These are phyloP conservation scores for Macropus fuliginosus DNA, from an alignment of 2,797 vertebrate species.

Conservation along the genomic window DNA sequence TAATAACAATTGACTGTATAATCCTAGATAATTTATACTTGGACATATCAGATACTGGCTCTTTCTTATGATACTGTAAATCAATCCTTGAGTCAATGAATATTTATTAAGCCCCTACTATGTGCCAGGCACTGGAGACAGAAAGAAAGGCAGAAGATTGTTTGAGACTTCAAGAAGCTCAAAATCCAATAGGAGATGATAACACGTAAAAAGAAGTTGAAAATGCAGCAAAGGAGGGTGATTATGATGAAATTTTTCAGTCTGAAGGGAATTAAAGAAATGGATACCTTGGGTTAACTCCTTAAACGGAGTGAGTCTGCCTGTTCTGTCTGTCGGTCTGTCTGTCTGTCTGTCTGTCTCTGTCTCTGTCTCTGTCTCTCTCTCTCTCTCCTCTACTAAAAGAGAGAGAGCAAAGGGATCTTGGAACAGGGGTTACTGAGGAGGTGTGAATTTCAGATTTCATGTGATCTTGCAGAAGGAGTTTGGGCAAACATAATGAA, in stretches of 20 bases:
- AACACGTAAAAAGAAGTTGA: neutral
- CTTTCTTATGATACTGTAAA: neutral
- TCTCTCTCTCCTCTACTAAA: neutral
- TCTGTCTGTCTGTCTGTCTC: too few species aligned
- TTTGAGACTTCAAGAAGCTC: neutral
- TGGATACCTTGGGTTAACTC: neutral
- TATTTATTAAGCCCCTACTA: neutral
- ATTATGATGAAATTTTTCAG: neutral
- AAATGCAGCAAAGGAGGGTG: neutral
- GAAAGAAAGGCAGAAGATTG: neutral
- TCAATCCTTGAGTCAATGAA: neutral
- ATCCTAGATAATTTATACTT: neutral
- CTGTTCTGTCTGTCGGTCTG: neutral
- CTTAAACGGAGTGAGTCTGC: neutral
- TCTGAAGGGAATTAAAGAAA: neutral
- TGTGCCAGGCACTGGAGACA: neutral
- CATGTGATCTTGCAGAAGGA: neutral
- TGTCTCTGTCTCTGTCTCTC: too few species aligned
- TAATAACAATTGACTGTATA: neutral
- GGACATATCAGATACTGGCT: neutral
- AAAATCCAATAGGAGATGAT: neutral
- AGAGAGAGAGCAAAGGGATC: too few species aligned
- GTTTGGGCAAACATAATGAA: neutral
- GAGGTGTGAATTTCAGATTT: neutral
- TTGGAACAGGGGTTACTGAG: neutral